Evolutionary conservation across 2,888 invertebrate species (phyloP), one percentile per base, ranked within the genome.

Genomic region (Phaonia tiefii): DNA sequence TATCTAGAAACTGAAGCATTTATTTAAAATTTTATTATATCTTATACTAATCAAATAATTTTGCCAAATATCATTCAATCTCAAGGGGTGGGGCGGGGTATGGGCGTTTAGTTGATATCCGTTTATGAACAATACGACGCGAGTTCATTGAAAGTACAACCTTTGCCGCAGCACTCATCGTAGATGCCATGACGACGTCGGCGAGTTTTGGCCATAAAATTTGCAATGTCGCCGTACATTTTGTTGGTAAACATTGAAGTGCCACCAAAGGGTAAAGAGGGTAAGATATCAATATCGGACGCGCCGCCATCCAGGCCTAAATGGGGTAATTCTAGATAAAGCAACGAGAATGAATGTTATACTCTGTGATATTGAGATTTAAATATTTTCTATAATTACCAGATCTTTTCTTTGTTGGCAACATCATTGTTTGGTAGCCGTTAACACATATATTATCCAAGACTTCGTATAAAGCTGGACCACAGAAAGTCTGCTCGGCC

Each of bases 371-470:
- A 5, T 20, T 49, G 10, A 7, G 37, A 37, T 7, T 7, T 5
- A 7, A 10, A 37, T 37, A 7, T 37, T 37, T 37, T n/a, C n/a
- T n/a, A n/a, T n/a, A n/a, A n/a, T n/a, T n/a, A n/a, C n/a, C n/a
- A n/a, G n/a, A n/a, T 17, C 20, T 1, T 20, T 20, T 73, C 51
- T 42, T 44, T 70, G 85, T 86, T 49, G 49, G 20, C 49, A 2
- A 4, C 49, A 49, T 2, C 20, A 39, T 20, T 8, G 67, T 44
- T 8, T 85, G 85, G 46, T 82, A 89, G 20, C 89, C 87, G 25
- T 85, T 75, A 0, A 39, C 11, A 39, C 89, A 89, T 2, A 87
- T 66, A 7, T 39, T 54, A 5, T 72, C 73, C 22, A 89, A 56
- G 1, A 84, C 74, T 0, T 86, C 82, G 42, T 85, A 73, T 39